Evolutionary conservation across 2,113 vertebrate genomes (phyloP).

Genomic region (Pseudorasbora parva): DNA sequence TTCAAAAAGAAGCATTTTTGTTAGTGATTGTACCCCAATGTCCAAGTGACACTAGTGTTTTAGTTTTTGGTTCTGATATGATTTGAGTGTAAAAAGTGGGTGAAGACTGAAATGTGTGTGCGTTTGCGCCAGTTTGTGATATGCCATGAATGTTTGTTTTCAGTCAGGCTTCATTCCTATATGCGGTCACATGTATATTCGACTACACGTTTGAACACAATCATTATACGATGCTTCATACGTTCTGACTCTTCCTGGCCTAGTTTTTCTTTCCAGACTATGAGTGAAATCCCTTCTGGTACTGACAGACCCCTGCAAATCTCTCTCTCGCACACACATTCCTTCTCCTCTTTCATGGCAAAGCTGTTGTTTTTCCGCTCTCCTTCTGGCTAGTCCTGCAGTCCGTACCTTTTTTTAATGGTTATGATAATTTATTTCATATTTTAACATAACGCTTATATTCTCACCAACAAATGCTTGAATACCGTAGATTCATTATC

Average conservation of each 20-base stretch:
- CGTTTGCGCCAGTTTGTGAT: not conserved
- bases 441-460: not conserved
- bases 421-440: not conserved
- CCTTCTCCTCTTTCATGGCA: constrained; percentile 24
- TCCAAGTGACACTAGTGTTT: not conserved
- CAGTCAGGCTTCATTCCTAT: not conserved
- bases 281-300: constrained; percentile 27
- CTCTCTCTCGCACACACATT: constrained; percentile 9
- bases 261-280: constrained; percentile 59
- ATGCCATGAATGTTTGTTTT: not conserved
- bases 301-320: constrained; percentile 7
- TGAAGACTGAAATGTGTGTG: not conserved
- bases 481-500: not conserved
- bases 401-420: not conserved
- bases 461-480: not conserved
- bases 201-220: not conserved
- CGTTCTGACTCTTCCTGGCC: constrained; percentile 58
- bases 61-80: not conserved
- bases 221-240: not conserved
- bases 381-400: not conserved
- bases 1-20: not conserved
- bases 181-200: not conserved
- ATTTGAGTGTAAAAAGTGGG: not conserved
- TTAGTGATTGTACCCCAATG: not conserved
- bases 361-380: not conserved